Conservation (phyloP, 53 echinoderm and acorn worm species). For the Mesocentrotus franciscanus region DNA sequence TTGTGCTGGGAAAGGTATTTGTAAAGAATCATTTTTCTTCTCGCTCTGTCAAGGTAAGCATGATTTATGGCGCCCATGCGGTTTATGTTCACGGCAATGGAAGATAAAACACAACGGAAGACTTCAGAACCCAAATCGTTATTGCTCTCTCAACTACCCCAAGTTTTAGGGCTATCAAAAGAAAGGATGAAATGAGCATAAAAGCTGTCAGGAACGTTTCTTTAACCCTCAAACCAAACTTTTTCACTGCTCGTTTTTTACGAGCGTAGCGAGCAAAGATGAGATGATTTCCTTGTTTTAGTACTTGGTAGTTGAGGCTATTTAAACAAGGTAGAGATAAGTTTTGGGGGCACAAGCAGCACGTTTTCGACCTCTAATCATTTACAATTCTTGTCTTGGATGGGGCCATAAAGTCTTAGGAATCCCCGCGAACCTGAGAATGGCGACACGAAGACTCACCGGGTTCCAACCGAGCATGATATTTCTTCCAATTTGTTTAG, state of each 20-base stretch:
- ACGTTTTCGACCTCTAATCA: conserved; percentile 58
- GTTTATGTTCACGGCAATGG: conserved; percentile 32
- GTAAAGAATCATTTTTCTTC: conserved; percentile 2
- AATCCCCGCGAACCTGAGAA: background rate
- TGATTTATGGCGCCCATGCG: conserved; percentile 43
- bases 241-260: background rate
- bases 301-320: conserved; percentile 40
- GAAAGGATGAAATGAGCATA: conserved; percentile 13
- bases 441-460: conserved; percentile 25
- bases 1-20: conserved; percentile 15
- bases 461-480: background rate
- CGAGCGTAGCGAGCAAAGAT: conserved; percentile 50
- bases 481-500: conserved; percentile 31
- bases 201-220: conserved; percentile 7
- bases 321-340: background rate
- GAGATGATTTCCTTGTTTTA: conserved; percentile 13
- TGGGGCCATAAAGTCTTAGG: conserved; percentile 27
- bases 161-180: conserved; percentile 35
- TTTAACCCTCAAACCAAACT: conserved; percentile 44
- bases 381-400: conserved; percentile 43
- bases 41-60: background rate
- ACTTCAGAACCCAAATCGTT: conserved; percentile 7
- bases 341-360: conserved; percentile 39
- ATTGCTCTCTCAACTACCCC: conserved; percentile 47
- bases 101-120: conserved; percentile 47